A percentile compares a stretch with the other conserved stretches of the same genome.
phyloP scores from a whole-genome alignment of 2,113 vertebrate genomes.

The Hemichromis elongatus region DNA sequence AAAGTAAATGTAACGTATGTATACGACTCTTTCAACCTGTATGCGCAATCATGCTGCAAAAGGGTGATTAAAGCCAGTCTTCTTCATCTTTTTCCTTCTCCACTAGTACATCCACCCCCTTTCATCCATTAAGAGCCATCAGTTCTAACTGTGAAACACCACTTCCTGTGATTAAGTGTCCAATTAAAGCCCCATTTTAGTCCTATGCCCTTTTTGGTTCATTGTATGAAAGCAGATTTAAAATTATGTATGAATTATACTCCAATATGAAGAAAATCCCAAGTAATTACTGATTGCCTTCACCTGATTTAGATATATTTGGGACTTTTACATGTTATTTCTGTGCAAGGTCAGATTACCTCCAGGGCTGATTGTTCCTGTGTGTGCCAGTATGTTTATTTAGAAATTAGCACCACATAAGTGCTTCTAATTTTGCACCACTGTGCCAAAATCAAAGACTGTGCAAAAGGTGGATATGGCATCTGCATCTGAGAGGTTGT shows the following conservation, averaged over 20 bases:
- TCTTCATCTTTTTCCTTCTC: neutral
- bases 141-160: constrained; percentile 33
- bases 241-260: neutral
- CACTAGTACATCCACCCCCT: neutral
- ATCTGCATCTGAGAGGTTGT: neutral
- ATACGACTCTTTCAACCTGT: neutral
- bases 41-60: neutral
- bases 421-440: neutral
- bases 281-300: neutral
- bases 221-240: constrained; percentile 9
- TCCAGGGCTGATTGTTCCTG: neutral
- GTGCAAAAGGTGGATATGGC: neutral
- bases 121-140: constrained; percentile 35
- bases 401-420: neutral
- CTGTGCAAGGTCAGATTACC: neutral
- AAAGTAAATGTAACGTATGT: neutral
- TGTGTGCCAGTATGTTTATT: neutral
- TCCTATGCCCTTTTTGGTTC: constrained; percentile 9
- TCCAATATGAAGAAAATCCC: neutral
- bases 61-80: neutral
- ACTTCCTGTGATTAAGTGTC: constrained; percentile 61
- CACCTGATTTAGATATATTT: neutral
- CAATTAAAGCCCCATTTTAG: constrained; percentile 43
- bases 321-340: neutral
- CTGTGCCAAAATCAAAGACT: neutral